Conservation (phyloP, 2,888 invertebrate species). For the Cantharis rufa region DNA sequence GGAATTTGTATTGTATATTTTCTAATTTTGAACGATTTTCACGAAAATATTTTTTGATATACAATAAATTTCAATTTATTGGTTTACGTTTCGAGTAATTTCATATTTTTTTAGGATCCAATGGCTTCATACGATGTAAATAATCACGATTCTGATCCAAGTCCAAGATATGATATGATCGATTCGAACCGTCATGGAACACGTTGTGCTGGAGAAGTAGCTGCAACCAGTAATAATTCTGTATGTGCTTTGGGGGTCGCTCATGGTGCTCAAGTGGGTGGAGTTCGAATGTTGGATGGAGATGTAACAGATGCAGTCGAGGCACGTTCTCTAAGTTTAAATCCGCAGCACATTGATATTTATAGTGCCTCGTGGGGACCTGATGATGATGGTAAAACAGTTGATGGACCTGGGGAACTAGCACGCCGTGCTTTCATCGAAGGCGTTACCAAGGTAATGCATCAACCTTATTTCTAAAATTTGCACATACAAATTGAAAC, state of each 20-base stretch:
- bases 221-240: constrained; percentile 94
- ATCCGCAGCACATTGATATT: constrained; percentile 96
- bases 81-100: not conserved
- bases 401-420: constrained; percentile 95
- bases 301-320: constrained; percentile 99
- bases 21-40: too few species aligned
- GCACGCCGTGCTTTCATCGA: constrained; percentile 94
- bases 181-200: constrained; percentile 97
- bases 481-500: not conserved
- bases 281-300: constrained; percentile 97
- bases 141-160: constrained; percentile 93
- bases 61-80: not conserved
- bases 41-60: too few species aligned
- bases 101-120: constrained; percentile 70
- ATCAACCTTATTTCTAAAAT: not conserved
- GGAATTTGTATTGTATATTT: too few species aligned
- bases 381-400: constrained; percentile 97
- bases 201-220: constrained; percentile 96
- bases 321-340: constrained; percentile 89
- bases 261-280: constrained; percentile 86
- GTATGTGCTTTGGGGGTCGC: constrained; percentile 97
- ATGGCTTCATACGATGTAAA: constrained; percentile 97
- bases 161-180: constrained; percentile 95
- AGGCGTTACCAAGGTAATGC: constrained; percentile 87
- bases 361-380: constrained; percentile 99